A percentile compares a stretch with the other conserved stretches of the same genome.
These are phyloP conservation scores for Diplolepis rosae DNA, from an alignment of 2,888 invertebrate species.

Conservation along the genomic window DNA sequence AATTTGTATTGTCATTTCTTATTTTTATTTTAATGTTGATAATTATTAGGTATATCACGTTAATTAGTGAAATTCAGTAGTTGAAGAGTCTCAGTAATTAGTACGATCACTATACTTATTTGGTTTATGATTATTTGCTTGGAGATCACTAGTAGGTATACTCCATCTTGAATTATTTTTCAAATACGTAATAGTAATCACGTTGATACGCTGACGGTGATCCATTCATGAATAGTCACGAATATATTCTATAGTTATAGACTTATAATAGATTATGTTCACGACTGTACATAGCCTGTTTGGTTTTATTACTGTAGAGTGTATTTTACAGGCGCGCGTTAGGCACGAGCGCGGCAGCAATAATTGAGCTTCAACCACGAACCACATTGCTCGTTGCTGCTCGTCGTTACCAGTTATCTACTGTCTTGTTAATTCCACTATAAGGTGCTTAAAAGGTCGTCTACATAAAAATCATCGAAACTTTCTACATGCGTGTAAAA, in stretches of 20 bases:
- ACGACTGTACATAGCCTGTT: conserved; percentile 27
- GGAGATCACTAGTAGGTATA: background rate
- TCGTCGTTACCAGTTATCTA: background rate
- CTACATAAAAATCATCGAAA: too few species aligned
- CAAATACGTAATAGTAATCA: background rate
- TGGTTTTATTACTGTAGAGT: conserved; percentile 31
- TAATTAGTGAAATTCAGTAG: conserved; percentile 7
- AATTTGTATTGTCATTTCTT: too few species aligned
- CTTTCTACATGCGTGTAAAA: too few species aligned
- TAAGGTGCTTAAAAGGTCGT: background rate
- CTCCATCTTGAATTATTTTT: background rate
- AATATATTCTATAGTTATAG: conserved; percentile 17
- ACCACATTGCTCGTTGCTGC: background rate
- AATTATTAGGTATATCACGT: too few species aligned
- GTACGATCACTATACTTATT: background rate
- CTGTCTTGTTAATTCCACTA: background rate
- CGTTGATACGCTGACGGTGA: too few species aligned
- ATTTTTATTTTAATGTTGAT: too few species aligned
- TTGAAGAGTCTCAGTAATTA: background rate
- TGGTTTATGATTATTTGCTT: background rate
- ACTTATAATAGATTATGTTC: conserved; percentile 36
- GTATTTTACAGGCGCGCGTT: conserved; percentile 58
- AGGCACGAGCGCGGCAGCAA: conserved; percentile 62
- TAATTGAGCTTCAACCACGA: conserved; percentile 38
- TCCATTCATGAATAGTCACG: conserved; percentile 9